These are phyloP conservation scores for Boleophthalmus pectinirostris DNA, from an alignment of 2,113 vertebrate species.

Conservation along the genomic window DNA sequence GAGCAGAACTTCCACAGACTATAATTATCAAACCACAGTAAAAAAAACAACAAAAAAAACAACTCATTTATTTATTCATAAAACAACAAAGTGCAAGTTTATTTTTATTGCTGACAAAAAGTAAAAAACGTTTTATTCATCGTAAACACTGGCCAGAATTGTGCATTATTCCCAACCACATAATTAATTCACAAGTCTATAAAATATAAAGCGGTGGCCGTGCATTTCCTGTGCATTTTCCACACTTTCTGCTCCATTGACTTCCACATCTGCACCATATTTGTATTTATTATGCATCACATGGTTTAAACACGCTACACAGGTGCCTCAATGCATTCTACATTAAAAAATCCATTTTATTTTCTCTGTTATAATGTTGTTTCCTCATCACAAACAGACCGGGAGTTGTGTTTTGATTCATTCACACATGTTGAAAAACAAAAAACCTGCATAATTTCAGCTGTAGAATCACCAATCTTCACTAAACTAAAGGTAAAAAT, in stretches of 20 bases:
- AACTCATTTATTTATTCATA: not conserved
- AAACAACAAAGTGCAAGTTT: not conserved
- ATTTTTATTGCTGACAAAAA: not conserved
- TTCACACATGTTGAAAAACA: too few species aligned
- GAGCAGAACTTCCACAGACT: too few species aligned
- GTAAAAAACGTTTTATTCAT: not conserved
- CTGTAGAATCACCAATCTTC: too few species aligned
- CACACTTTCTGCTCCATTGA: slow-evolving; percentile 5
- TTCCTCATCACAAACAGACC: too few species aligned
- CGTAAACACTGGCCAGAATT: not conserved
- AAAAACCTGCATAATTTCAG: too few species aligned
- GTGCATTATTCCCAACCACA: not conserved
- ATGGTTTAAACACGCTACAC: not conserved
- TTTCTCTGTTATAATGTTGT: too few species aligned
- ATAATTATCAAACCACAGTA: too few species aligned
- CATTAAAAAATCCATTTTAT: too few species aligned
- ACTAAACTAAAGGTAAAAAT: too few species aligned
- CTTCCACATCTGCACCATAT: not conserved
- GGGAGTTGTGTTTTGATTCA: too few species aligned
- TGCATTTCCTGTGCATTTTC: not conserved
- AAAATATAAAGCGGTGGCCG: not conserved
- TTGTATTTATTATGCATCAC: not conserved
- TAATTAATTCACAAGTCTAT: not conserved
- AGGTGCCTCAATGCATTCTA: not conserved
- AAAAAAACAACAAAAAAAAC: too few species aligned